These are phyloP conservation scores for Aleiodes testaceus DNA, from an alignment of 2,888 invertebrate species.

Conservation along the genomic window DNA sequence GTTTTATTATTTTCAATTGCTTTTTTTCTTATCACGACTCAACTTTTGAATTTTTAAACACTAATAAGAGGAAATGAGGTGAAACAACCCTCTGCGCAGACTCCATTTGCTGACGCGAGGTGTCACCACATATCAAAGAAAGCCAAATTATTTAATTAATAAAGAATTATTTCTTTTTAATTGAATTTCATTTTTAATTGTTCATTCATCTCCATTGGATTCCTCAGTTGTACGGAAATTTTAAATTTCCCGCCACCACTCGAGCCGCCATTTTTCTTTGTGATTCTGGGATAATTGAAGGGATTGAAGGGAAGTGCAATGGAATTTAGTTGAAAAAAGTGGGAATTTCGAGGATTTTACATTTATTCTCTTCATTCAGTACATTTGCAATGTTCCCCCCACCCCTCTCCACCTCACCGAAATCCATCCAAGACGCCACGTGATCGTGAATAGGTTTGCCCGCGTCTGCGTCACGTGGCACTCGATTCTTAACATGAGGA, in stretches of 20 bases:
- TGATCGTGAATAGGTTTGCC: slow-evolving; percentile 46
- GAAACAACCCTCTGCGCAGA: slow-evolving; percentile 57
- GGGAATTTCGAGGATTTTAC: background rate
- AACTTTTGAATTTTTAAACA: slow-evolving; percentile 8
- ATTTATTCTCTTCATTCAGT: background rate
- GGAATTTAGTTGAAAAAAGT: too few species aligned
- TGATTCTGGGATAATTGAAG: background rate
- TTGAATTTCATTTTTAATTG: background rate
- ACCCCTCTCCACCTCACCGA: slow-evolving; percentile 15
- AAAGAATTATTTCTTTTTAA: background rate
- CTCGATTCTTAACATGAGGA: background rate
- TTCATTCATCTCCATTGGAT: background rate
- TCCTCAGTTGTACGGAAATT: background rate
- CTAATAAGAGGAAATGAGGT: slow-evolving; percentile 14
- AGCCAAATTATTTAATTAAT: slow-evolving; percentile 22
- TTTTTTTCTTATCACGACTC: background rate
- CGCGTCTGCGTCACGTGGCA: slow-evolving; percentile 52
- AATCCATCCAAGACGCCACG: slow-evolving; percentile 49
- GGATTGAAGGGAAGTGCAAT: too few species aligned
- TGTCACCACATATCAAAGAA: slow-evolving; percentile 67
- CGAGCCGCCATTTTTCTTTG: slow-evolving; percentile 8
- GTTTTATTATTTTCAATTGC: too few species aligned
- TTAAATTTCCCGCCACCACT: slow-evolving; percentile 23
- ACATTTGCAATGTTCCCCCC: slow-evolving; percentile 16
- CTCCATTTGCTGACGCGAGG: slow-evolving; percentile 62